Conservation (phyloP, 1,140 invertebrate species). For the Solen grandis region DNA sequence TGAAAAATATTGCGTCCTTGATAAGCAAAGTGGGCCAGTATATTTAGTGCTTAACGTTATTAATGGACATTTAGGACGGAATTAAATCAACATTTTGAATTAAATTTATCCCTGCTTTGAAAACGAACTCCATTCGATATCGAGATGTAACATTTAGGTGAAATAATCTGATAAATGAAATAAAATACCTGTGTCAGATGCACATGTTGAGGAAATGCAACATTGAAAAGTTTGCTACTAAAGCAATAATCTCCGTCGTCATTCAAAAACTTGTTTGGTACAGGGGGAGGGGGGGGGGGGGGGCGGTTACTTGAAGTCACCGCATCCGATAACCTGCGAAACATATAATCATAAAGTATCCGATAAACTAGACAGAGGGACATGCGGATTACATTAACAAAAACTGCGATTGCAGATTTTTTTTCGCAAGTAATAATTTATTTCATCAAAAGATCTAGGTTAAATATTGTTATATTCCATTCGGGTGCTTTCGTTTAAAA, state of each 20-base stretch:
- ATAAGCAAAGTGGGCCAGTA: background rate
- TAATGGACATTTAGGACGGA: background rate
- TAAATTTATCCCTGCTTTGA: background rate
- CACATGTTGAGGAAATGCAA: conserved; percentile 33
- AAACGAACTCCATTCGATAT: background rate
- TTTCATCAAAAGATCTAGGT: too few relatives aligned
- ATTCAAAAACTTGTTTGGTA: conserved; percentile 47
- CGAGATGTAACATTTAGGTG: background rate
- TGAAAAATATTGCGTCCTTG: background rate
- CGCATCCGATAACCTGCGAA: conserved; percentile 35
- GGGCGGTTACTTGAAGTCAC: conserved; percentile 39
- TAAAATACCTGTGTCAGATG: conserved; percentile 5
- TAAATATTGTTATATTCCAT: too few relatives aligned
- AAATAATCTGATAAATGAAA: background rate
- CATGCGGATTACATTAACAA: too few relatives aligned
- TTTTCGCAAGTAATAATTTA: too few relatives aligned
- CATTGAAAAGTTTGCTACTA: conserved; percentile 7
- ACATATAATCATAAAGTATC: too few relatives aligned
- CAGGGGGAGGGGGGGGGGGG: too few relatives aligned
- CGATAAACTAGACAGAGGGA: background rate
- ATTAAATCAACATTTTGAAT: background rate
- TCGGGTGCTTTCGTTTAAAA: too few relatives aligned
- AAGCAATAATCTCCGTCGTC: conserved; percentile 45
- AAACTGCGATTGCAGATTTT: too few relatives aligned
- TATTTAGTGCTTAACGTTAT: background rate